A percentile compares a stretch with the other conserved stretches of the same genome.
Evolutionary conservation across 2,888 invertebrate species (phyloP).

Genomic region (Eupithecia exiguata): DNA sequence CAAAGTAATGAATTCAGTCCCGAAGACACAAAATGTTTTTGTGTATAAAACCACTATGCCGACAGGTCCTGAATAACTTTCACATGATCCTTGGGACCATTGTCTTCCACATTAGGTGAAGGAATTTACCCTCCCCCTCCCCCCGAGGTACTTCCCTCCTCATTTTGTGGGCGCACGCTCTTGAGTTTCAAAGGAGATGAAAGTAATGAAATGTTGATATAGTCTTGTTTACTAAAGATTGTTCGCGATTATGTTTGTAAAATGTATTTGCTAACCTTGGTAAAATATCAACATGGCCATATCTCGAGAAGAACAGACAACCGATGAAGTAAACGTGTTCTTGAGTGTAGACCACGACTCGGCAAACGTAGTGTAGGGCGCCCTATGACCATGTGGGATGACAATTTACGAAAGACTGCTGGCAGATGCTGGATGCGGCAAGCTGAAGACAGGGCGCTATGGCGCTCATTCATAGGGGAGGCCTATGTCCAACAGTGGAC

Average conservation of each 20-base stretch:
- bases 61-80: slow-evolving; percentile 62
- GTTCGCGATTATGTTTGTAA: slow-evolving; percentile 2
- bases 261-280: neutral
- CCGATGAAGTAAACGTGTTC: too few species aligned
- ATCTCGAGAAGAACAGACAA: too few species aligned
- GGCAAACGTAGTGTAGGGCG: too few species aligned
- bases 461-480: too few species aligned
- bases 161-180: slow-evolving; percentile 72
- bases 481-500: too few species aligned
- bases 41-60: slow-evolving; percentile 34
- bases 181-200: slow-evolving; percentile 37
- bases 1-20: slow-evolving; percentile 13
- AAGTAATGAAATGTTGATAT: slow-evolving; percentile 23
- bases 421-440: too few species aligned
- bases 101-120: slow-evolving; percentile 81
- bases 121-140: slow-evolving; percentile 61
- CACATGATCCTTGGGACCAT: slow-evolving; percentile 69
- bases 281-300: too few species aligned
- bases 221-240: slow-evolving; percentile 12
- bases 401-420: too few species aligned
- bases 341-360: too few species aligned
- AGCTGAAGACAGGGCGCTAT: too few species aligned
- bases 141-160: slow-evolving; percentile 46
- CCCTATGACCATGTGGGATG: too few species aligned
- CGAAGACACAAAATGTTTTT: slow-evolving; percentile 37